phyloP scores from a whole-genome alignment of 2,113 vertebrate genomes.

The Lepus europaeus region DNA sequence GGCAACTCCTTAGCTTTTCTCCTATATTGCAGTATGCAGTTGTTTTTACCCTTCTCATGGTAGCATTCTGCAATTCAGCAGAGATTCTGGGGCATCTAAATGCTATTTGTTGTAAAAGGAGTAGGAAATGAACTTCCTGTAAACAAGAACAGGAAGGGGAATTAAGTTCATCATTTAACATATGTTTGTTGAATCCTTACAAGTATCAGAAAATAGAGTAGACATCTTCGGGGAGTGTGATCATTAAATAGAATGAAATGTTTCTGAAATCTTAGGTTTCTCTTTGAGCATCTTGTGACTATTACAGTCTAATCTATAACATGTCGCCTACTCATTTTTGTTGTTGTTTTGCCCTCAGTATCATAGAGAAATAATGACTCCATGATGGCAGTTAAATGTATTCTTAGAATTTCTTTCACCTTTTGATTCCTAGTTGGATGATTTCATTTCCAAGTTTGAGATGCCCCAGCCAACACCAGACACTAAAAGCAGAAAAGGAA shows the following conservation, averaged over 20 bases:
- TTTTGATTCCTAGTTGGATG: not conserved
- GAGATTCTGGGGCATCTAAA: not conserved
- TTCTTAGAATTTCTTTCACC: not conserved
- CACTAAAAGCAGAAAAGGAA: not conserved
- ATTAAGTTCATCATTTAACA: not conserved
- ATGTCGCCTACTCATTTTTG: not conserved
- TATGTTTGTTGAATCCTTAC: not conserved
- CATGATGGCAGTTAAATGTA: not conserved
- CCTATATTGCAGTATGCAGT: not conserved
- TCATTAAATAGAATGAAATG: not conserved
- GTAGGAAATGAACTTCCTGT: not conserved
- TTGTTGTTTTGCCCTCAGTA: not conserved
- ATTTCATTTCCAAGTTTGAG: not conserved
- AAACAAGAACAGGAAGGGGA: conserved; percentile 1
- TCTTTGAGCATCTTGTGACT: not conserved
- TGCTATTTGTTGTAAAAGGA: not conserved
- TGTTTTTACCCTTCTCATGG: not conserved
- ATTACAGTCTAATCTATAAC: not conserved
- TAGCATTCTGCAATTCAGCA: not conserved
- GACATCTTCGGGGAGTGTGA: not conserved
- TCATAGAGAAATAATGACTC: conserved; percentile 16
- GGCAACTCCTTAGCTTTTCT: not conserved
- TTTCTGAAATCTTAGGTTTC: not conserved
- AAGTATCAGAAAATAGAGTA: not conserved
- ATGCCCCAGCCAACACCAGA: not conserved